phyloP scores from a whole-genome alignment of 1,140 invertebrate species.

The Melipona quadrifasciata region DNA sequence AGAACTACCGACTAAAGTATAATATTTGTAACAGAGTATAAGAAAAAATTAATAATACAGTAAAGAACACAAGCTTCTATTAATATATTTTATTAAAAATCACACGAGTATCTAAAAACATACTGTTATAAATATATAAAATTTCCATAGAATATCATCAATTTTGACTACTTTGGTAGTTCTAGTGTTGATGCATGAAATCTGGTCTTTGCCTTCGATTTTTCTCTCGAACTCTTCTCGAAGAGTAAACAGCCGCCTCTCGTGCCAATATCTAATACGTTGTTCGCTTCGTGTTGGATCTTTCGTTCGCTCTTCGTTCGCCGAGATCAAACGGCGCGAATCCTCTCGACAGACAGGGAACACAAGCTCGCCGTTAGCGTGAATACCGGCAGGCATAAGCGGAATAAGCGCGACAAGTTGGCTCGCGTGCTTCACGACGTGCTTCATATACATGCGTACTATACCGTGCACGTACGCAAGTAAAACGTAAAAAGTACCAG shows the following conservation, averaged over 20 bases:
- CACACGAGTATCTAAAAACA: too few species aligned
- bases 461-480: not conserved
- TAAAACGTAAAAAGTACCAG: not conserved
- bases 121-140: too few species aligned
- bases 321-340: not conserved
- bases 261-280: constrained; percentile 30
- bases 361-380: constrained; percentile 35
- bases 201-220: not conserved
- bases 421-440: constrained; percentile 33
- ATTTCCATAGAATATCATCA: too few species aligned
- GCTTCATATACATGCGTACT: constrained; percentile 13
- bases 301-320: not conserved
- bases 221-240: not conserved
- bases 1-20: too few species aligned
- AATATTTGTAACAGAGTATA: too few species aligned
- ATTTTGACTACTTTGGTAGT: too few species aligned
- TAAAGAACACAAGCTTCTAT: too few species aligned
- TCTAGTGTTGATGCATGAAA: not conserved
- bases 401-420: constrained; percentile 41
- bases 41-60: too few species aligned
- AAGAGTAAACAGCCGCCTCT: not conserved
- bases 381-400: constrained; percentile 25
- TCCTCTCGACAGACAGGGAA: constrained; percentile 7
- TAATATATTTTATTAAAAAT: too few species aligned
- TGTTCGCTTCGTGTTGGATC: not conserved